Evolutionary conservation across 2,113 vertebrate genomes (phyloP), one percentile per base, ranked within the genome.

Genomic region (Stigmatopora argus): DNA sequence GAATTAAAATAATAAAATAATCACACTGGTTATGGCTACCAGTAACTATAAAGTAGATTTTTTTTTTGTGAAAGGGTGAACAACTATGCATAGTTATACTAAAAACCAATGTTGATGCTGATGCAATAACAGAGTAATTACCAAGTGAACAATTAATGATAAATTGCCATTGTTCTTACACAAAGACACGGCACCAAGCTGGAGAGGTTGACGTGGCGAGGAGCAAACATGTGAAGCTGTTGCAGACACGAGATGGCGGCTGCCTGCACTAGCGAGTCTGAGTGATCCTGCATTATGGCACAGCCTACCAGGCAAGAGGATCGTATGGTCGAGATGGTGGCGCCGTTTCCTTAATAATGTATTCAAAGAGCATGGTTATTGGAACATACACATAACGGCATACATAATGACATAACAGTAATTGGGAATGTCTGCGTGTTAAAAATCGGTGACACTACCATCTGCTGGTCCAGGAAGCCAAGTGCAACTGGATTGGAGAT

Each of bases 281-380:
- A 98, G 79, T 99, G 96, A 85, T 98, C 97, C 87, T 99, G 97
- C 77, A 98, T 98, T 83, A 99, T 99, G n/a, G 96, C 95, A 79
- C 97, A 99, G 19, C 96, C 97, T 74, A 98, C 97, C 85, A 98
- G 91, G 78, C 97, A 99, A 15, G 97, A 99, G 0, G 96, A 98
- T 72, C 97, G 96, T 77, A 98, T 98, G 41, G 97, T 98, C 31
- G 96, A 99, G 87, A 96, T 95, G 0, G 94, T 95, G 48, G 92
- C 92, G 82, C 94, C 92, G 0, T 96, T 98, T 66, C 97, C 97
- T 99, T 62, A 5, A 49, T 19, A 63, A 63, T 46, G 21, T 18
- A 45, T 63, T 8, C 14, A 23, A 7, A 35, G 46, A n/a, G 23
- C 15, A 23, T 17, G 26, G 5, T 5, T 56, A 31, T 6, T 2